Percentiles rank a stretch among this genome's conserved stretches.
Conservation (phyloP, 2,888 invertebrate genomes). For the Tribolium freemani region DNA sequence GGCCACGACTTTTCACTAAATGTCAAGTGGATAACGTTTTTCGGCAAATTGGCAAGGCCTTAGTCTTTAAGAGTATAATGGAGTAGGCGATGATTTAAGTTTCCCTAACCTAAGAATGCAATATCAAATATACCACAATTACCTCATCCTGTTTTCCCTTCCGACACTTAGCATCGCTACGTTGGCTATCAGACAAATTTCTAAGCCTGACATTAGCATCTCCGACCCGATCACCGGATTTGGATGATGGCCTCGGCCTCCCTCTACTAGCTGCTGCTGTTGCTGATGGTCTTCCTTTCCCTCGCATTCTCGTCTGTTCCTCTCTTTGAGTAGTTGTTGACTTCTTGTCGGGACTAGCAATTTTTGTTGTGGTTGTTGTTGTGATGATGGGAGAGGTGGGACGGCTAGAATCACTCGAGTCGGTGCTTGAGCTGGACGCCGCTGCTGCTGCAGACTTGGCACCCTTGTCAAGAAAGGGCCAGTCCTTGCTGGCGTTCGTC, state of each 20-base stretch:
- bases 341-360: conserved; percentile 48
- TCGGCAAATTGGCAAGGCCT: too few relatives aligned
- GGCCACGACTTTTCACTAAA: too few relatives aligned
- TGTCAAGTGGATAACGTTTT: too few relatives aligned
- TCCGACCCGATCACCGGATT: conserved; percentile 77
- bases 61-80: too few relatives aligned
- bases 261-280: conserved; percentile 49
- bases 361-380: conserved; percentile 42
- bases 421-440: conserved; percentile 71
- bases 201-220: conserved; percentile 76
- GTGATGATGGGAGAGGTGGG: conserved; percentile 50
- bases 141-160: conserved; percentile 60
- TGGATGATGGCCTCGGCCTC: conserved; percentile 57
- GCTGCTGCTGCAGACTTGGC: conserved; percentile 78
- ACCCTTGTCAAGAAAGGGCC: conserved; percentile 87
- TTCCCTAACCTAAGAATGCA: too few relatives aligned
- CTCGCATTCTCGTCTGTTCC: conserved; percentile 73
- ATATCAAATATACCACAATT: too few relatives aligned
- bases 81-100: too few relatives aligned
- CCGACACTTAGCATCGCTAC: conserved; percentile 67
- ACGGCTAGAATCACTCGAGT: conserved; percentile 69
- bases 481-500: conserved; percentile 71
- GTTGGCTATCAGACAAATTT: conserved; percentile 76
- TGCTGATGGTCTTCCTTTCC: conserved; percentile 57
- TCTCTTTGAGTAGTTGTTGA: conserved; percentile 81